Evolutionary conservation across 1,140 invertebrate species (phyloP), one percentile per base, ranked within the genome.

Genomic region (Dendrolimus punctatus): DNA sequence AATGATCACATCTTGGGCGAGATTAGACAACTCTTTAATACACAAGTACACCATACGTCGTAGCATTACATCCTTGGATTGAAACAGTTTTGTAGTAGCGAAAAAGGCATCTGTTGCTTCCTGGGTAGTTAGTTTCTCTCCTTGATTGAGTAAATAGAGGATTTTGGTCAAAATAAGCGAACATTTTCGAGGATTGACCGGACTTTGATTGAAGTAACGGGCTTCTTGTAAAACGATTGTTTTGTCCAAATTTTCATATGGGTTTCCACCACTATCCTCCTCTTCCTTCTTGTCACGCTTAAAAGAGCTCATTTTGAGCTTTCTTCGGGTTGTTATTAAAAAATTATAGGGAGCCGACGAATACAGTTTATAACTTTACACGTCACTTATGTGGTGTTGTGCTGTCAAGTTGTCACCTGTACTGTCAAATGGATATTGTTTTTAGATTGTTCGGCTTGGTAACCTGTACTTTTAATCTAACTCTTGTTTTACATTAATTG

Each of bases 31-130:
- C 79, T 99, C 98, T 82, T 99, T 99, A 57, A 99, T 99, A 38
- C 96, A 97, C 40, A 99, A 87, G 76, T 99, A 99, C 5, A 99
- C 96, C 89, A 99, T 92, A 47, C 98, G 88, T 9, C 99, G 90
- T 6, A 99, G 83, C 56, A 97, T 95, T 0, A 98, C 94, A 90
- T 99, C 98, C 74, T 96, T 95, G 0, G 95, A 98, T 83, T 99
- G 99, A 84, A 99, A 99, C 6, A 99, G 87, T 86, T 99, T 99
- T 2, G 99, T 99, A 91, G 99, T 99, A 6, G 98, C 98, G 89
- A 99, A 99, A 83, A 99, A 99, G 9, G 95, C 94, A 73, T 99
- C 98, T 6, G 98, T 99, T 0, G 98, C 99, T 88, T 99, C 99
- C 47, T 93, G 95, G 0, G 94, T 92, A 6, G 95, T 94, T 51